These are phyloP conservation scores for Engraulis encrasicolus DNA, from an alignment of 2,113 vertebrate genomes.

Conservation along the genomic window DNA sequence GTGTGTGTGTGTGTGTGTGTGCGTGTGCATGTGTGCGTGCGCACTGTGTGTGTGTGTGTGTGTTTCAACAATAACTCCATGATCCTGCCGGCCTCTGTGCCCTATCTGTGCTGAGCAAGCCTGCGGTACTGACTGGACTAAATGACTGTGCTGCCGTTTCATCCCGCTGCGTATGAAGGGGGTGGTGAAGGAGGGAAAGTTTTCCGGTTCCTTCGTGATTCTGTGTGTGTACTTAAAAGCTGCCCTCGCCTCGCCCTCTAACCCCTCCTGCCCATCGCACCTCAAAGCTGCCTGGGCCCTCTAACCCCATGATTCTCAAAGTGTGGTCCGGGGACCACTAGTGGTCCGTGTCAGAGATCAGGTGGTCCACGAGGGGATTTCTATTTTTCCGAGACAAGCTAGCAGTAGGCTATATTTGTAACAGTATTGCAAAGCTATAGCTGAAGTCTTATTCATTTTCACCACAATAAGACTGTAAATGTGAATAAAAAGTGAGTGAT, in stretches of 20 bases:
- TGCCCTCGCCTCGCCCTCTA: too few relatives aligned
- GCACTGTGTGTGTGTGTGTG: background rate
- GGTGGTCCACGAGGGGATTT: too few relatives aligned
- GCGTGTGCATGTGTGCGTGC: background rate
- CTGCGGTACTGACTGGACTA: background rate
- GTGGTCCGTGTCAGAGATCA: too few relatives aligned
- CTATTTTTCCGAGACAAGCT: too few relatives aligned
- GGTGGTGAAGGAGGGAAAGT: background rate
- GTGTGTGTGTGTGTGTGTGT: background rate
- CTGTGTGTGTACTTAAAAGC: background rate
- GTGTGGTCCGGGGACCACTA: too few relatives aligned
- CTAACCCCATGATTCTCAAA: too few relatives aligned
- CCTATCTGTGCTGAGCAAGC: background rate
- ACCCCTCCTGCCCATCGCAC: conserved; percentile 17
- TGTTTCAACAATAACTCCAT: background rate
- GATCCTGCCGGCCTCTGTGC: background rate
- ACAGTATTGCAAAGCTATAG: too few relatives aligned
- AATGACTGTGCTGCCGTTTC: conserved; percentile 2
- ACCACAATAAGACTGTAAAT: too few relatives aligned
- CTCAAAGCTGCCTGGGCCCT: too few relatives aligned
- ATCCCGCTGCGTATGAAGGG: background rate
- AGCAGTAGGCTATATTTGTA: too few relatives aligned
- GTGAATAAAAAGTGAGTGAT: too few relatives aligned
- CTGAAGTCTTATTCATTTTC: too few relatives aligned
- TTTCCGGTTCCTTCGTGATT: background rate